These are phyloP conservation scores for Drosophila histrio DNA, from an alignment of 2,888 invertebrate species.

Conservation along the genomic window DNA sequence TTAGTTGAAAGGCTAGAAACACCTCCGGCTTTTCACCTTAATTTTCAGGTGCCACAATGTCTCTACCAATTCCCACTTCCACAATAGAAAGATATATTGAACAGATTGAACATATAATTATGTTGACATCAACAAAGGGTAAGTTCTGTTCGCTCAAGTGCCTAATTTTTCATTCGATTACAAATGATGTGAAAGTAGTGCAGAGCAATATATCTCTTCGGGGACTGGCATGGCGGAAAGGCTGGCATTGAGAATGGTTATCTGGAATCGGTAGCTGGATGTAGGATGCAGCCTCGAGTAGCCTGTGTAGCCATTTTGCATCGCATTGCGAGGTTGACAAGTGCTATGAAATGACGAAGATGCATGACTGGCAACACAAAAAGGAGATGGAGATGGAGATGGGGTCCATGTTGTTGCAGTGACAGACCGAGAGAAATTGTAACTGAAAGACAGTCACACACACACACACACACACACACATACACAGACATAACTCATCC, in stretches of 20 bases:
- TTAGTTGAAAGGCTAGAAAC: neutral
- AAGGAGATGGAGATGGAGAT: slow-evolving; percentile 6
- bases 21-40: neutral
- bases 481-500: slow-evolving; percentile 21
- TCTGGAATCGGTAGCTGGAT: neutral
- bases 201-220: slow-evolving; percentile 44
- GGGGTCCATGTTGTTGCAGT: slow-evolving; percentile 65
- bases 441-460: slow-evolving; percentile 46
- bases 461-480: slow-evolving; percentile 25
- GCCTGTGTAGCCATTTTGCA: slow-evolving; percentile 55
- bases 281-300: neutral
- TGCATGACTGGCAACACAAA: slow-evolving; percentile 53
- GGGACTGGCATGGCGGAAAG: neutral
- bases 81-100: slow-evolving; percentile 8
- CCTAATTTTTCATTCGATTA: slow-evolving; percentile 38
- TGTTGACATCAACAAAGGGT: slow-evolving; percentile 13
- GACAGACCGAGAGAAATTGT: slow-evolving; percentile 60
- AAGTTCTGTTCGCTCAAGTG: slow-evolving; percentile 23
- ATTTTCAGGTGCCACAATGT: neutral
- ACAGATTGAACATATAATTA: slow-evolving; percentile 32
- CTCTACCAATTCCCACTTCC: neutral
- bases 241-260: slow-evolving; percentile 16
- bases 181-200: slow-evolving; percentile 34
- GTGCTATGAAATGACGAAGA: slow-evolving; percentile 75
- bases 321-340: slow-evolving; percentile 66